A percentile compares a stretch with the other conserved stretches of the same genome.
Evolutionary conservation across 2,797 vertebrate species (phyloP).

Genomic region (Varecia variegata): DNA sequence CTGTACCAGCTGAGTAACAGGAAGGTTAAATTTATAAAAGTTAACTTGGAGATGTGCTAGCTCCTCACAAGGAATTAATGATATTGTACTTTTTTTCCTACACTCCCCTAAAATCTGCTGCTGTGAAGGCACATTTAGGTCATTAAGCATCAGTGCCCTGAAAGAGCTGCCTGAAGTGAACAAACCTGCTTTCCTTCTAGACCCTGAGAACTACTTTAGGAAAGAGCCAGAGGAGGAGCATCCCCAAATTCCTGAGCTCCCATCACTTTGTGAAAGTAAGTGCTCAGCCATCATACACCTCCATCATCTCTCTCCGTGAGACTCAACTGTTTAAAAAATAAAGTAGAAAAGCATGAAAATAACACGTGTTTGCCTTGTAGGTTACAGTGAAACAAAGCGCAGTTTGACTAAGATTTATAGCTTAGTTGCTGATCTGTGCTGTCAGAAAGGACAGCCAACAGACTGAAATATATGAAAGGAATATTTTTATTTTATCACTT

Average conservation of each 20-base stretch:
- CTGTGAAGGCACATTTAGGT: constrained; percentile 79
- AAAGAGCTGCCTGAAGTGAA: constrained; percentile 73
- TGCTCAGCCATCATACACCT: constrained; percentile 62
- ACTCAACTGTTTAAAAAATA: constrained; percentile 25
- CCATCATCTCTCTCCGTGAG: constrained; percentile 52
- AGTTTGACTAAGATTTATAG: constrained; percentile 28
- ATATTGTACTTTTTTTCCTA: not conserved
- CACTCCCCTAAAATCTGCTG: constrained; percentile 26
- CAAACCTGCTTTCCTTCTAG: constrained; percentile 78
- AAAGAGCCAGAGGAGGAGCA: constrained; percentile 64
- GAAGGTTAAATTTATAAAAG: constrained; percentile 58
- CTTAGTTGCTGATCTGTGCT: constrained; percentile 26
- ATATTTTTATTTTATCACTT: constrained; percentile 35
- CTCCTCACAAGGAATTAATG: constrained; percentile 54
- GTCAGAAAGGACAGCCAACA: not conserved
- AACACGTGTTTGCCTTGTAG: constrained; percentile 69
- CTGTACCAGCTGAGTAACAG: constrained; percentile 21
- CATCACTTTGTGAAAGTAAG: constrained; percentile 82
- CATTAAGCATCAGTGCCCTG: constrained; percentile 74
- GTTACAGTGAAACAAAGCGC: constrained; percentile 67
- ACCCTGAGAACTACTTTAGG: constrained; percentile 82
- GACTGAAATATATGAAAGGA: not conserved
- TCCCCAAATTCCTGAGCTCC: constrained; percentile 62
- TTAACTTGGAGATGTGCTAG: constrained; percentile 23
- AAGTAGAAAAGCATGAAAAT: constrained; percentile 71